A percentile compares a stretch with the other conserved stretches of the same genome.
Conservation (phyloP, 2,113 vertebrate species). For the Gnathonemus longibarbis region DNA sequence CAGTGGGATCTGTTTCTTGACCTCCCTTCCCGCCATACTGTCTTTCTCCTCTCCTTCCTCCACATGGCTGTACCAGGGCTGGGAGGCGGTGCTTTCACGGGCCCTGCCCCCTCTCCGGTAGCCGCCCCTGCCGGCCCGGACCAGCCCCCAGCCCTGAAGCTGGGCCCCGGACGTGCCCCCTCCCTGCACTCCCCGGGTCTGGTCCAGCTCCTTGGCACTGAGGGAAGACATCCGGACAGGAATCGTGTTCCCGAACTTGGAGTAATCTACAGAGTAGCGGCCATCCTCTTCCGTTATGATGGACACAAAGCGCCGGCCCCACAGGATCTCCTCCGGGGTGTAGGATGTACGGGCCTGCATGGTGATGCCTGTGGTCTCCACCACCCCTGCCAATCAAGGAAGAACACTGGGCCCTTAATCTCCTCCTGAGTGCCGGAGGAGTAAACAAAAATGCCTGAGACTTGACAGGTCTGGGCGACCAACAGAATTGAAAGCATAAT, state of each 20-base stretch:
- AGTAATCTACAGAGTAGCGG: slow-evolving; percentile 69
- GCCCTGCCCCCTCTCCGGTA: slow-evolving; percentile 56
- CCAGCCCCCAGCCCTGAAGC: slow-evolving; percentile 61
- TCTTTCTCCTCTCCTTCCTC: slow-evolving; percentile 34
- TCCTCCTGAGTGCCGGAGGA: neutral
- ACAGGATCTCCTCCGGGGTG: slow-evolving; percentile 69
- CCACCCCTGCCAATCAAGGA: slow-evolving; percentile 55
- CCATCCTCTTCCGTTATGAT: slow-evolving; percentile 70
- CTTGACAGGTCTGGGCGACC: too few species aligned
- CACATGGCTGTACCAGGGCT: slow-evolving; percentile 50
- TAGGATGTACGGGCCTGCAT: slow-evolving; percentile 77
- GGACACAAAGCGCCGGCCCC: slow-evolving; percentile 72
- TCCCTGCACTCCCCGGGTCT: slow-evolving; percentile 52
- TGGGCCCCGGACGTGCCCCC: slow-evolving; percentile 34
- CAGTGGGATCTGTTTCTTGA: slow-evolving; percentile 56
- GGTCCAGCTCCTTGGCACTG: slow-evolving; percentile 66
- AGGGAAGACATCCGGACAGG: slow-evolving; percentile 59
- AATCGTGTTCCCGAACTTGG: slow-evolving; percentile 74
- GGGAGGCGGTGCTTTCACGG: slow-evolving; percentile 37
- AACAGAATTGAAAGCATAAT: too few species aligned
- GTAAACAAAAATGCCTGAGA: too few species aligned
- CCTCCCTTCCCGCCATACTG: slow-evolving; percentile 33
- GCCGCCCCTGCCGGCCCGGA: slow-evolving; percentile 60
- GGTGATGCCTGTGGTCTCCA: slow-evolving; percentile 73
- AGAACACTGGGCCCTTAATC: neutral